Evolutionary conservation across 2,113 vertebrate genomes (phyloP), one percentile per base, ranked within the genome.

Genomic region (Odontesthes bonariensis): DNA sequence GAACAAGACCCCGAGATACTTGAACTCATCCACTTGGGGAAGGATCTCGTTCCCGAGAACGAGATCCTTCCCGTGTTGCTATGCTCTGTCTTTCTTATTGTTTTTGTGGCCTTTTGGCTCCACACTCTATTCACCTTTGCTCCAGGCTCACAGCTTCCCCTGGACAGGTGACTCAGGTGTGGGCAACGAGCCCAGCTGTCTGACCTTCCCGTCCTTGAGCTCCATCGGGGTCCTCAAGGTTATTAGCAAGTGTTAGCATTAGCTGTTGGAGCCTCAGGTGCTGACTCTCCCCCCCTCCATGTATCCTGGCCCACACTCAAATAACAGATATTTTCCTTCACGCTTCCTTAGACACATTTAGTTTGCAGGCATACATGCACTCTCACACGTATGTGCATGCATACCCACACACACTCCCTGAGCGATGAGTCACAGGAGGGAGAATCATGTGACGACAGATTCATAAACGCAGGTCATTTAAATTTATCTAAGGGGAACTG

Each of bases 161-260:
- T 54, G 58, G 75, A 65, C 62, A 72, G 75, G 79, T 87, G 88
- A 90, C 35, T 88, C 82, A 70, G 68, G 46, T 40, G 8, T 2
- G 76, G 85, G 79, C 86, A 79, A 23, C 8, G 33, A 51, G 80
- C 84, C 84, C 82, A 62, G 67, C 63, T 35, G 44, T 56, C 83
- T 83, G 82, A 89, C 87, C 79, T 82, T 72, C 52, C 40, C 17
- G 85, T 85, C 90, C 85, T 89, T 90, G 71, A 75, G 75, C 75
- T 81, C 54, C 82, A 46, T 46, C 7, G 14, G 61, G 69, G 72
- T 75, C 77, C 75, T 57, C 16, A 31, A 44, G 81, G 78, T 86
- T 70, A 71, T 84, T 87, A 84, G 60, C 78, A 67, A 70, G 61
- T 73, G 66, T 75, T 83, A 86, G 75, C 69, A 66, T 84, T 81